Base-by-base conservation (phyloP, 1,140 invertebrate genomes). In the Notospermus geniculatus region DNA sequence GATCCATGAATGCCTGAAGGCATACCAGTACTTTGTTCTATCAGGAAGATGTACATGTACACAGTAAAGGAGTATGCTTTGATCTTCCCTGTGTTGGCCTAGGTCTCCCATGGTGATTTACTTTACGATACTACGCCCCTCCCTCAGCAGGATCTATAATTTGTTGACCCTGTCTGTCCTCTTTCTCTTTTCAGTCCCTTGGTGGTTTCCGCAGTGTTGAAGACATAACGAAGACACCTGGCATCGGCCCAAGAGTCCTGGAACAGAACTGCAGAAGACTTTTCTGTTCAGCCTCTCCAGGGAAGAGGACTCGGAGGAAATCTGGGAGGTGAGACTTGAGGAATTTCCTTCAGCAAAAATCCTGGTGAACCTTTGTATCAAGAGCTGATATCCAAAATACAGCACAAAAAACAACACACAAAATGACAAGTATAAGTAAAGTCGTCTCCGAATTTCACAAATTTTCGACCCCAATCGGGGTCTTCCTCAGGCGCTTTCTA, bases 191-290 rank as follows among this genome's bases (percentile, higher is more conserved):
- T 7, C 67, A 83, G 82, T 67, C 72, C 45, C 62, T 75, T 59
- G 77, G 80, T 28, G 74, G 75, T 30, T 82, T 83, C 63, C 57
- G 67, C 19, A 74, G 67, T 46, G 67, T 82, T 2, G 72, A 73
- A 64, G 80, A 80, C 56, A 66, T 83, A 7, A 65, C 71, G 23
- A 68, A 71, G 41, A 80, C 82, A 17, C 76, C 80, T 25, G 76
- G 80, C 32, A 77, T 83, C 57, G 80, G 80, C 19, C 64, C 68
- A 27, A 71, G 72, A 62, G 68, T 82, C 28, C 65, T 83, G 41
- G 81, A 83, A 52, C 71, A 76, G 55, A 82, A 80, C 64, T 65
- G 73, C 57, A 65, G 60, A 36, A 54, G 65, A 9, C 64, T 82
- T 32, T 68, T 69, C 17, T 79, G 79, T 65, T 65, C 68, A 54